Base-by-base conservation (phyloP, 1,140 invertebrate species). In the Euwallacea fornicatus region DNA sequence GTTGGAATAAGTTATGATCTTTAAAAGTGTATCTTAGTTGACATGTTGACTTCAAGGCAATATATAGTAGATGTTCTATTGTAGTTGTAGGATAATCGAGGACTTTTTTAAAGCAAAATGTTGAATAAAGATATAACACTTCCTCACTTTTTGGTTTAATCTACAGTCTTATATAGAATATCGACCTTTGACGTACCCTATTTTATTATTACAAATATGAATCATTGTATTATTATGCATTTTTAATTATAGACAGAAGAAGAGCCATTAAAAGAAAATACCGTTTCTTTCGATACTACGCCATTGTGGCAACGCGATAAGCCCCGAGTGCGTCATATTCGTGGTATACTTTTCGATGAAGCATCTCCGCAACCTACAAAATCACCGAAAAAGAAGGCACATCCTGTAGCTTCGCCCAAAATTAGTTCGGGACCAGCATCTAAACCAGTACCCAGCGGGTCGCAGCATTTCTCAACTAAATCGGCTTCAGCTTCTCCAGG, bases 341-440 rank as follows among this genome's bases (percentile, higher is more conserved):
- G 87, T 7, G 87, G 87, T 13, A 87, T 87, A 70, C 78, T 86
- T 41, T 78, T 86, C 44, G 86, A 87, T 47, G 84, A 86, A 74
- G 43, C 43, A 0, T 63, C 2, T 0, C 66, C 72, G 80, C 78
- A 72, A 71, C 66, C 72, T 13, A 7, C 69, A 70, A 16, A 82
- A 82, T 76, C 71, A 62, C 6, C 79, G 76, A 76, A 61, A 60
- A 13, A 70, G 54, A 0, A 1, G 9, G 8, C n/a, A 4, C 64
- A 10, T 42, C 44, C 33, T 41, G 10, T 6, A 44, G 43, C 60
- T 46, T 7, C 6, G 6, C 42, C 60, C 13, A 60, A 21, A 10
- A 9, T 10, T 41, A 60, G 21, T 60, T 2, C 58, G 11, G 7
- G 33, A 43, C 11, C 33, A 7, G 10, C n/a, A 15, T 21, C 66